Base-by-base conservation (phyloP, 2,888 invertebrate genomes). In the Mimas tiliae region DNA sequence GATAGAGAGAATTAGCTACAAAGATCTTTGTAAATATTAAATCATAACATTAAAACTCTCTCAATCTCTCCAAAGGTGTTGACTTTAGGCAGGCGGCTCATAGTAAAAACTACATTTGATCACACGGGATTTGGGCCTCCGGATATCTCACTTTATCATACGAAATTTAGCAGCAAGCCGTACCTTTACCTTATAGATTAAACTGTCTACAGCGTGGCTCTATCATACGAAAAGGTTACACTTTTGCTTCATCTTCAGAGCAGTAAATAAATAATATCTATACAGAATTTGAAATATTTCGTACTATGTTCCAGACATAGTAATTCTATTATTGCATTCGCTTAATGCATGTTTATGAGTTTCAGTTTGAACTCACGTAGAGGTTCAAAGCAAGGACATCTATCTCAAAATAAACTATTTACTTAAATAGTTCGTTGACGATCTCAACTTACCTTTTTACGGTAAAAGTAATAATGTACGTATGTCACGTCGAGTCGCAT, bases 321-420 rank as follows among this genome's bases (percentile, higher is more conserved):
- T 55, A 55, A 55, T 55, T 55, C 38, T 55, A 55, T 55, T 16
- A 53, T 16, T 38, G 55, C 16, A 38, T 58, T 42, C 55, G 38
- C 16, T 34, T 38, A 55, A 38, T 58, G 58, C 58, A 42, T 58
- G 16, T 58, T 58, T 58, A 58, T 58, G 38, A 58, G 58, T 12
- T 58, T 12, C 11, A 3, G 19, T 42, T 42, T 58, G 42, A 58
- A 58, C 42, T 58, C 58, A 58, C 58, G 42, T 42, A 58, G 42
- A 11, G 19, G 58, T 38, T 58, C 58, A 42, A 58, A 42, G 53
- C 14, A 21, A n/a, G 42, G 42, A 42, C 52, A 34, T 42, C 48
- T 51, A 16, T 55, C 7, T 58, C 38, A 19, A 4, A 27, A 34
- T 8, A 34, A 53, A n/a, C n/a, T n/a, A 38, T 58, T 58, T n/a